A percentile compares a stretch with the other conserved stretches of the same genome.
Evolutionary conservation across 2,888 invertebrate species (phyloP).

Genomic region (Anthoptus insignis): DNA sequence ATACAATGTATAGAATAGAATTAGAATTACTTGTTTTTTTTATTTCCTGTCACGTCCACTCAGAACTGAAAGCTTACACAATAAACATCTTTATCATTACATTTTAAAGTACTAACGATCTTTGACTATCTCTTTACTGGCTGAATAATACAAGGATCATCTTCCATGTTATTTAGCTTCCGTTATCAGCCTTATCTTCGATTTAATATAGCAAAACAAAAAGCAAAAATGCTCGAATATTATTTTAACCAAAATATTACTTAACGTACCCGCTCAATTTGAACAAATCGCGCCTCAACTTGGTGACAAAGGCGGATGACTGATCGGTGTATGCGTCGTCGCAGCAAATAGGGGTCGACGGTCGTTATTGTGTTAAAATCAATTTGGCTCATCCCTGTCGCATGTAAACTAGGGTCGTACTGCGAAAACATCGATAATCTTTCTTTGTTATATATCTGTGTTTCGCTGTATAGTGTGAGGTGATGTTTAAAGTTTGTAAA

Average conservation of each 20-base stretch:
- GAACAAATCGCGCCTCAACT: constrained; percentile 42
- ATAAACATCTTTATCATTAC: too few relatives aligned
- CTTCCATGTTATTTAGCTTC: too few relatives aligned
- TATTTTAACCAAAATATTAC: constrained; percentile 5
- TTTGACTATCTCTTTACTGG: too few relatives aligned
- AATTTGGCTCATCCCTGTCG: constrained; percentile 82
- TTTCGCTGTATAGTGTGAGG: not conserved
- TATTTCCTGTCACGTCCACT: too few relatives aligned
- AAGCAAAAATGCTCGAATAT: not conserved
- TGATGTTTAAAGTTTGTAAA: too few relatives aligned
- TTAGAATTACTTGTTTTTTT: too few relatives aligned
- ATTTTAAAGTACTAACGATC: too few relatives aligned
- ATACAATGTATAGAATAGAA: too few relatives aligned
- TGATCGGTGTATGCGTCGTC: constrained; percentile 71
- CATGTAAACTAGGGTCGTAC: constrained; percentile 43
- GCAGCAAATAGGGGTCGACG: constrained; percentile 81
- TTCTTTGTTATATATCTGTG: not conserved
- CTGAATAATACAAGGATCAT: too few relatives aligned
- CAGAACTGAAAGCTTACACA: too few relatives aligned
- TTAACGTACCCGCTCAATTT: constrained; percentile 14
- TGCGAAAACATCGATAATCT: constrained; percentile 12
- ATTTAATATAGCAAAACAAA: too few relatives aligned
- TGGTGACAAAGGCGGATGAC: constrained; percentile 67
- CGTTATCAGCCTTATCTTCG: too few relatives aligned
- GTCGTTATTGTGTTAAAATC: constrained; percentile 85